phyloP scores from a whole-genome alignment of 35 echinoderm and acorn worm genomes.

The Eucidaris tribuloides region DNA sequence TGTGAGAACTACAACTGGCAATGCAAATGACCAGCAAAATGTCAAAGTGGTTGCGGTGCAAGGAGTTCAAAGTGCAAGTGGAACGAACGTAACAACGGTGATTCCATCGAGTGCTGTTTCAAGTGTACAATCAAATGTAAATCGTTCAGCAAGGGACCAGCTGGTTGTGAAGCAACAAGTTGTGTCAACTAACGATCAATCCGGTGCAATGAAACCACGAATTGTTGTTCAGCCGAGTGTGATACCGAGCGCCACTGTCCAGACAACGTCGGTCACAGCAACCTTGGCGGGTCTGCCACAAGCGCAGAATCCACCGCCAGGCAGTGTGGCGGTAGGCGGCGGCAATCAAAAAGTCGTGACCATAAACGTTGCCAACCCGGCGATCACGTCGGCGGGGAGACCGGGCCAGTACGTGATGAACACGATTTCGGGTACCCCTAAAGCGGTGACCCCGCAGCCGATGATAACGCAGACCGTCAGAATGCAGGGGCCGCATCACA shows the following conservation, averaged over 20 bases:
- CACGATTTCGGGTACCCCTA: slow-evolving; percentile 16
- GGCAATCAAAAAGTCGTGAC: slow-evolving; percentile 71
- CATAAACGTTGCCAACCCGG: slow-evolving; percentile 60
- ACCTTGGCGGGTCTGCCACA: not conserved
- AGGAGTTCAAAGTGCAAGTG: slow-evolving; percentile 12
- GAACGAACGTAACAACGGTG: not conserved
- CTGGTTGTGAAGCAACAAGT: not conserved
- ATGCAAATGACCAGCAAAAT: slow-evolving; percentile 19
- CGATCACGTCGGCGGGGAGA: slow-evolving; percentile 41
- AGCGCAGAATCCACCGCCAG: not conserved
- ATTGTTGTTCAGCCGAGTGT: slow-evolving; percentile 17
- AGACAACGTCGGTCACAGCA: slow-evolving; percentile 15
- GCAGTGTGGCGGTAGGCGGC: not conserved
- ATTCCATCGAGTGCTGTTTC: not conserved
- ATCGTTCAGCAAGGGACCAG: slow-evolving; percentile 17
- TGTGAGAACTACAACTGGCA: slow-evolving; percentile 17
- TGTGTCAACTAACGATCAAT: slow-evolving; percentile 17
- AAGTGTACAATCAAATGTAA: not conserved
- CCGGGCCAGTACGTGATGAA: slow-evolving; percentile 38
- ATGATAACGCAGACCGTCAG: slow-evolving; percentile 66
- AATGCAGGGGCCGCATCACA: slow-evolving; percentile 61
- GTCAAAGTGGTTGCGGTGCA: slow-evolving; percentile 28
- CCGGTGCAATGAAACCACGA: slow-evolving; percentile 27
- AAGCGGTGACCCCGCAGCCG: slow-evolving; percentile 50
- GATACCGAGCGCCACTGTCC: slow-evolving; percentile 11